Conservation (phyloP, 2,113 vertebrate species). For the Polypterus senegalus region DNA sequence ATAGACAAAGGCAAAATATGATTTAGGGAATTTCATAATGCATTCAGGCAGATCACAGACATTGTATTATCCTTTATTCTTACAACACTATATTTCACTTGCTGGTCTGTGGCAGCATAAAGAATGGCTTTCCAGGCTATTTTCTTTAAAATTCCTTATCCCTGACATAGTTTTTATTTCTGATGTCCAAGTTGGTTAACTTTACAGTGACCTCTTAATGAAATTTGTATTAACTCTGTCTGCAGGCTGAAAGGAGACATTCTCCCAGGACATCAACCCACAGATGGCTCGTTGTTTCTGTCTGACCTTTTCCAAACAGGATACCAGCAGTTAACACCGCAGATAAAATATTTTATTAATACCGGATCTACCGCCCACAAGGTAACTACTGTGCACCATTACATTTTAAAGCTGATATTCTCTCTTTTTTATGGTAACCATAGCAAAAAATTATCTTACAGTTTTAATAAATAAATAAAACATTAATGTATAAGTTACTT, state of each 20-base stretch:
- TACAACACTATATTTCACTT: too few relatives aligned
- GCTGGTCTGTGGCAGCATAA: too few relatives aligned
- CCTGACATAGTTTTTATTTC: neutral
- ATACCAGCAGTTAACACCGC: conserved; percentile 1
- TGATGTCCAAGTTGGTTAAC: neutral
- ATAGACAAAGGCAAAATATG: too few relatives aligned
- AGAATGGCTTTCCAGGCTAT: too few relatives aligned
- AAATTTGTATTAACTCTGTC: conserved; percentile 5
- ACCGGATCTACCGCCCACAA: neutral
- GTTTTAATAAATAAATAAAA: too few relatives aligned
- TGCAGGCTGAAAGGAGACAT: neutral
- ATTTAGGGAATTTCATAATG: too few relatives aligned
- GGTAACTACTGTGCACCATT: neutral
- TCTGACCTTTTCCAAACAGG: conserved; percentile 3
- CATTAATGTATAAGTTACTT: too few relatives aligned
- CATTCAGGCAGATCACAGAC: too few relatives aligned
- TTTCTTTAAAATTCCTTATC: neutral
- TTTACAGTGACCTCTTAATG: neutral
- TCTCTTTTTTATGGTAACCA: too few relatives aligned
- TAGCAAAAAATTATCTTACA: too few relatives aligned
- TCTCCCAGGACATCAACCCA: conserved; percentile 2
- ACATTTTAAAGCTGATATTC: too few relatives aligned
- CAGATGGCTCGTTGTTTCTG: neutral
- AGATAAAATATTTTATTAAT: neutral
- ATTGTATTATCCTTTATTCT: too few relatives aligned